Percentiles rank a stretch among this genome's conserved stretches.
Evolutionary conservation across 2,797 vertebrate genomes (phyloP).

Genomic region (Yasuhikotakia modesta): DNA sequence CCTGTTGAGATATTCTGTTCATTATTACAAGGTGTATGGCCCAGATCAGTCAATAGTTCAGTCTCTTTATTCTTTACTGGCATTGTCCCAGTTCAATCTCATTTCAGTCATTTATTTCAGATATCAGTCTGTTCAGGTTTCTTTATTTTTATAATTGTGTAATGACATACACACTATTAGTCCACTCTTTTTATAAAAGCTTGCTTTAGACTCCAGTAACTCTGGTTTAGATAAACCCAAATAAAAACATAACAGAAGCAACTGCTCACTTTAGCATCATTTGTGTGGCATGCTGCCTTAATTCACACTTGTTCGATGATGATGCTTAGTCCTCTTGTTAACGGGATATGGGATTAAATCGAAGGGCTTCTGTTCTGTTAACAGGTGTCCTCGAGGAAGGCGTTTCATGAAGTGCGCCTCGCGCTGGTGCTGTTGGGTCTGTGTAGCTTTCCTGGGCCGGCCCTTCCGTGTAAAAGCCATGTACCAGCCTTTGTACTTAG

Average conservation of each 20-base stretch:
- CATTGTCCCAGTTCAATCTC: constrained; percentile 26
- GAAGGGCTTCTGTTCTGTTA: constrained; percentile 89
- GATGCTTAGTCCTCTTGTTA: constrained; percentile 91
- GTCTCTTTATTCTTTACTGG: constrained; percentile 3
- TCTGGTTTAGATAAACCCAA: constrained; percentile 41
- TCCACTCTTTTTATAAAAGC: constrained; percentile 15
- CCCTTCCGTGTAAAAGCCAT: constrained; percentile 99
- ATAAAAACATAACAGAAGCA: constrained; percentile 14
- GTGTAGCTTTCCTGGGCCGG: constrained; percentile 92
- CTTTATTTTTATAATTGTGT: background rate
- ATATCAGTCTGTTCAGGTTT: background rate
- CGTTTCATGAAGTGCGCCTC: constrained; percentile 99
- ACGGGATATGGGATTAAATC: constrained; percentile 93
- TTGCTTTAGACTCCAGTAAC: constrained; percentile 11
- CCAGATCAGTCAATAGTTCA: constrained; percentile 24
- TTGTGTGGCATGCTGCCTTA: constrained; percentile 57
- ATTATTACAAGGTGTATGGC: constrained; percentile 10
- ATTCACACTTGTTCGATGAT: constrained; percentile 65
- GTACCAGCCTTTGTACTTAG: constrained; percentile 98
- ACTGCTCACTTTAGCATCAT: background rate
- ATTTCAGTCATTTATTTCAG: constrained; percentile 5
- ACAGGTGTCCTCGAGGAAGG: constrained; percentile 91
- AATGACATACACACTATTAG: background rate
- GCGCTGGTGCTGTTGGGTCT: constrained; percentile 95
- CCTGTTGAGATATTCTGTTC: constrained; percentile 42